Base-by-base conservation (phyloP, 2,888 invertebrate genomes). In the Desoria tigrina region DNA sequence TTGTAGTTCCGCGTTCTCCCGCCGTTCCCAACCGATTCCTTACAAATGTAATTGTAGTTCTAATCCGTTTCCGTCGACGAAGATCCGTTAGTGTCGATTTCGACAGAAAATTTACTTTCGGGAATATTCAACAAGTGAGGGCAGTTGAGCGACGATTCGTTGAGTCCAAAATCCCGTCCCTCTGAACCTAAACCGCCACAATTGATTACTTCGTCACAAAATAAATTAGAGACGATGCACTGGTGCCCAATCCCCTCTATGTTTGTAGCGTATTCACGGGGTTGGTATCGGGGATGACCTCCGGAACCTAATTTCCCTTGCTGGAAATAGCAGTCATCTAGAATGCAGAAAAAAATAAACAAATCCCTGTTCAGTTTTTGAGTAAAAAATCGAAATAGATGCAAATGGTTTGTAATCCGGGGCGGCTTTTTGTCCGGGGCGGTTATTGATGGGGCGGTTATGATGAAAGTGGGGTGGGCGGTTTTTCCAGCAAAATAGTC, bases 261-360 rank as follows among this genome's bases (percentile, higher is more conserved):
- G 27, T 23, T 26, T 16, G 23, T 51, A 4, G 24, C 3, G 23
- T 51, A 51, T 23, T 51, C 51, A 26, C 51, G 23, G 16, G 51
- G 51, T 26, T 24, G 3, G 27, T 51, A 51, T 14, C 51, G 9
- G 14, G 51, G 51, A 51, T 14, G 14, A 18, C 51, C 51, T 18
- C 26, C 27, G 23, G 3, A 11, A 11, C 11, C 7, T 7, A 14
- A 6, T 16, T 51, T 51, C 16, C 51, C 26, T 16, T 16, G 3
- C 6, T 18, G 51, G 23, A 51, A 51, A 24, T 51, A 51, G 51
- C 51, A 51, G 24, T 51, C 51, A 23, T 51, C 51, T 49, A 18
- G 9, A 39, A 39, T 39, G 16, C 39, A 39, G 39, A 39, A 11
- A 39, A 16, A 39, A 39, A 39, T 39, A 39, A 39, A 39, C 9